phyloP scores from a whole-genome alignment of 2,888 invertebrate genomes.

The Mesorhabditis spiculigera region DNA sequence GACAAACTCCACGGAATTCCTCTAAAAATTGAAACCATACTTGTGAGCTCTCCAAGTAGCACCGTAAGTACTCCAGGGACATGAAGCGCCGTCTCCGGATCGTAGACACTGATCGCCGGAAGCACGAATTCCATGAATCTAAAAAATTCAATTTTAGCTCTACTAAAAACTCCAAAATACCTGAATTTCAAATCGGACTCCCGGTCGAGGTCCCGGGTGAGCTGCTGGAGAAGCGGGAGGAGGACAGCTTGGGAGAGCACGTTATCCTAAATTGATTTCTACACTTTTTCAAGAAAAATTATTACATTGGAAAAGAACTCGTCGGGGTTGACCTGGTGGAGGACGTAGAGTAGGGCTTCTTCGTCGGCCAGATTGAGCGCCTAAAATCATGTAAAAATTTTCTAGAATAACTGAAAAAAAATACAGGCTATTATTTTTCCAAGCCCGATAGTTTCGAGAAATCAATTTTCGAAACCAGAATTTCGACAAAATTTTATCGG shows the following conservation, averaged over 20 bases:
- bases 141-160: too few species aligned
- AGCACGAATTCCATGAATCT: constrained; percentile 33
- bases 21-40: constrained; percentile 13
- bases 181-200: constrained; percentile 47
- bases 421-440: too few species aligned
- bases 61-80: constrained; percentile 24
- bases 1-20: too few species aligned
- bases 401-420: too few species aligned
- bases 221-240: constrained; percentile 85
- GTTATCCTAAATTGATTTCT: background rate
- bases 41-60: constrained; percentile 22
- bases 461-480: too few species aligned
- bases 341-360: constrained; percentile 78
- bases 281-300: background rate
- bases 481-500: too few species aligned
- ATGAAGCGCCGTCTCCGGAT: constrained; percentile 20
- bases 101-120: constrained; percentile 23
- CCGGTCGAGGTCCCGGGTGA: constrained; percentile 34
- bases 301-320: constrained; percentile 63
- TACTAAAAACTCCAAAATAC: constrained; percentile 12
- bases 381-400: constrained; percentile 59
- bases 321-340: constrained; percentile 78
- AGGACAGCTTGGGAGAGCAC: constrained; percentile 79
- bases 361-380: constrained; percentile 85
- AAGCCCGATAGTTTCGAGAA: too few species aligned